A percentile compares a stretch with the other conserved stretches of the same genome.
phyloP scores from a whole-genome alignment of 2,888 invertebrate genomes.

The Drosophila ustulata region DNA sequence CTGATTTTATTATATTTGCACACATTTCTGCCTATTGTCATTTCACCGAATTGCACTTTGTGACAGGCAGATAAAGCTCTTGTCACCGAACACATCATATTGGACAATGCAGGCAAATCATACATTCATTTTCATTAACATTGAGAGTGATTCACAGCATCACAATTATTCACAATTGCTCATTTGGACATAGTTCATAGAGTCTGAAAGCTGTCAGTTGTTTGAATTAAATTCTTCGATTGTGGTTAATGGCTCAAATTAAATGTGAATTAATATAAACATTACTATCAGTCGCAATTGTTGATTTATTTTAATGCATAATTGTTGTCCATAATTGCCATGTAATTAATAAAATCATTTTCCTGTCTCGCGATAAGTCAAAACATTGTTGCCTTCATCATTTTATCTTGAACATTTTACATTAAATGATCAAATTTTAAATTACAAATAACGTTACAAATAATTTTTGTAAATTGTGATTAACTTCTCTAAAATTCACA shows the following conservation, averaged over 20 bases:
- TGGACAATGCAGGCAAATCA: constrained; percentile 26
- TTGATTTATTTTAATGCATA: not conserved
- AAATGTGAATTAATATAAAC: constrained; percentile 34
- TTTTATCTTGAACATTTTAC: no score
- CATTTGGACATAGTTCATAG: constrained; percentile 1
- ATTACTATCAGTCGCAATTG: no score
- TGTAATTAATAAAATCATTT: no score
- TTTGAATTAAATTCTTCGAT: not conserved
- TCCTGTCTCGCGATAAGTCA: no score
- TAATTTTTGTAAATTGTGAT: no score
- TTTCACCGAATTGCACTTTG: constrained; percentile 10
- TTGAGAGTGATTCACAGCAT: constrained; percentile 9
- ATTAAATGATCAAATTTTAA: no score
- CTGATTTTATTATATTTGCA: constrained; percentile 8
- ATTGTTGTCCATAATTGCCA: no score
- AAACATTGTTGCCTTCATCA: no score
- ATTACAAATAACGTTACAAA: no score
- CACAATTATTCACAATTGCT: constrained; percentile 12
- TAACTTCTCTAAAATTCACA: no score
- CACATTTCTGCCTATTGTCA: constrained; percentile 1
- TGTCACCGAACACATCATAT: constrained; percentile 6
- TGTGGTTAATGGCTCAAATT: constrained; percentile 22
- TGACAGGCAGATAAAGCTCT: constrained; percentile 21
- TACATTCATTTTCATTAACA: constrained; percentile 61
- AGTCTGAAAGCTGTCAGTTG: constrained; percentile 23